Evolutionary conservation across 2,113 vertebrate species (phyloP).

Genomic region (Lepus americanus): DNA sequence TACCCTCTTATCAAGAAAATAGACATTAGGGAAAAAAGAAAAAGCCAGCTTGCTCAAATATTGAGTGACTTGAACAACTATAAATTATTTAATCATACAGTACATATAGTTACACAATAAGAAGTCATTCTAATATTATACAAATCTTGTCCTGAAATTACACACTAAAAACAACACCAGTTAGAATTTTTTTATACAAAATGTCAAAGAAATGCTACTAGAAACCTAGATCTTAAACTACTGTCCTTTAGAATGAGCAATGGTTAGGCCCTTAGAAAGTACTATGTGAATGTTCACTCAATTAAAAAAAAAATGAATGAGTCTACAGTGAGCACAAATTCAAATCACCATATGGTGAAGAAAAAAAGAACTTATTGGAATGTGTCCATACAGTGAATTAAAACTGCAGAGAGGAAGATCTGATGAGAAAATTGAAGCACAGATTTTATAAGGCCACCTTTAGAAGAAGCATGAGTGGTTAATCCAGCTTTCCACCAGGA

Average conservation of each 20-base stretch:
- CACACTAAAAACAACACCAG: background rate
- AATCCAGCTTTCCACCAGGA: background rate
- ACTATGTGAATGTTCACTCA: background rate
- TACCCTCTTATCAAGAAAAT: conserved; percentile 83
- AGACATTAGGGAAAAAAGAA: conserved; percentile 59
- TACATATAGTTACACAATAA: background rate
- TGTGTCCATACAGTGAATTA: background rate
- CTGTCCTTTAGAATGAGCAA: background rate
- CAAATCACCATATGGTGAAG: conserved; percentile 41
- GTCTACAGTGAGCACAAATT: background rate
- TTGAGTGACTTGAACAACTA: conserved; percentile 76
- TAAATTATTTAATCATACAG: conserved; percentile 28
- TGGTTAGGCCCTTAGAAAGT: background rate
- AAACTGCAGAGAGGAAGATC: background rate
- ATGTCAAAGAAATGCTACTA: background rate
- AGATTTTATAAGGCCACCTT: background rate
- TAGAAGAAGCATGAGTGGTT: background rate
- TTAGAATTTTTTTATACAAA: background rate
- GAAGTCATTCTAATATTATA: background rate
- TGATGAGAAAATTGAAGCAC: background rate
- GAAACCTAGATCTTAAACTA: background rate
- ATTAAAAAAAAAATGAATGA: background rate
- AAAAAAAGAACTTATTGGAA: background rate
- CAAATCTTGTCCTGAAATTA: conserved; percentile 25
- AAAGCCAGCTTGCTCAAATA: conserved; percentile 78